phyloP scores from a whole-genome alignment of 2,113 vertebrate genomes.

The Muscicapa adusta region DNA sequence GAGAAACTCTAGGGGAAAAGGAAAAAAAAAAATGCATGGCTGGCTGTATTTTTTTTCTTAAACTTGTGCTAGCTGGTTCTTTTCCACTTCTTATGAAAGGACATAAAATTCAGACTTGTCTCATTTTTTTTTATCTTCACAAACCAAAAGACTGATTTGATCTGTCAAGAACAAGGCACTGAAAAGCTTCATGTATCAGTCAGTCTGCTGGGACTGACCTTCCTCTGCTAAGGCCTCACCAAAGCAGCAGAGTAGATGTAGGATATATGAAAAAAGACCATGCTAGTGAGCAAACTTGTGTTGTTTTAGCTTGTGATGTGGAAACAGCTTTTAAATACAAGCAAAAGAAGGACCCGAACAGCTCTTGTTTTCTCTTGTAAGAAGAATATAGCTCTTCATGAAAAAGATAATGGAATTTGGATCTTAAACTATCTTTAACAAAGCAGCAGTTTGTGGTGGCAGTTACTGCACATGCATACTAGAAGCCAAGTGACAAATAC shows the following conservation, averaged over 20 bases:
- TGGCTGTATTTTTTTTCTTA: neutral
- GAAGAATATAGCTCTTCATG: neutral
- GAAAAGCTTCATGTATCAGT: neutral
- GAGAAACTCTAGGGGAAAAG: neutral
- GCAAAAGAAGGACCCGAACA: fast-evolving
- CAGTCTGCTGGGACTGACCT: neutral
- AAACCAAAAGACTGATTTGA: neutral
- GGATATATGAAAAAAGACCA: neutral
- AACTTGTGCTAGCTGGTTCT: neutral
- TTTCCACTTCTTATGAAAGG: neutral
- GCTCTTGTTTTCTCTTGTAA: neutral
- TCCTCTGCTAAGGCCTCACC: neutral
- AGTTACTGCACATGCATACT: neutral
- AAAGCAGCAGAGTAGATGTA: neutral
- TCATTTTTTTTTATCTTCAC: neutral
- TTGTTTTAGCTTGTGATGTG: neutral
- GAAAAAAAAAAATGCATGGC: neutral
- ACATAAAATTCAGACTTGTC: neutral
- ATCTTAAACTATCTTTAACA: neutral
- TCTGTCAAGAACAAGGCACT: neutral
- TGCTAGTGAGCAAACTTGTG: neutral
- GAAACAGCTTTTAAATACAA: neutral
- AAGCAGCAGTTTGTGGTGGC: neutral
- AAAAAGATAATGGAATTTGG: neutral
- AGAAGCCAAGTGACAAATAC: neutral